Base-by-base conservation (phyloP, 35 echinoderm and acorn worm species). In the Apostichopus japonicus region DNA sequence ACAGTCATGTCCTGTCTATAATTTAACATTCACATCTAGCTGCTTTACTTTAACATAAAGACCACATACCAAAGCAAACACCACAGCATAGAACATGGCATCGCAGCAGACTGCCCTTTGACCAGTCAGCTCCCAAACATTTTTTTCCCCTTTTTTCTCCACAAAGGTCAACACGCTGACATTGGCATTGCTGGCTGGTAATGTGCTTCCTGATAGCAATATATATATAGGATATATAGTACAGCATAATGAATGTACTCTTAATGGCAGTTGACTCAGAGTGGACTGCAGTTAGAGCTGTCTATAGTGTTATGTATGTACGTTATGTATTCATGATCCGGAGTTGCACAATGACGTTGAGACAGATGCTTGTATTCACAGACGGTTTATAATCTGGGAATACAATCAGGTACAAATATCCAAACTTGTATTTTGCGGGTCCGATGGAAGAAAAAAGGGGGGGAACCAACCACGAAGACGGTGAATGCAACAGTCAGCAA, bases 21-120 rank as follows among this genome's bases (percentile, higher is more conserved):
- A 23, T 19, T 75, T 19, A 75, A 75, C 71, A 75, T 75, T 75
- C 71, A 24, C 71, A 75, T 75, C 15, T 7, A 14, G n/a, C 71
- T 44, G 33, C 33, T 44, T 44, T 44, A 75, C 71, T 54, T 83
- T 13, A 83, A 83, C 80, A 83, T 83, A 44, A 51, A 83, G 80
- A 56, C 27, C 80, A 83, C 80, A 83, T 83, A 83, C 80, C 80
- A 83, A 83, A 19, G 80, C 80, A 83, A 83, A 83, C 80, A 83
- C 80, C 80, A 51, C 52, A 83, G 17, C 55, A 21, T 8, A 55
- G 51, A 80, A 53, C 79, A 51, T 80, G 80, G 51, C 55, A 83
- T 83, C 52, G 55, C 80, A 51, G 51, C 80, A 83, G 80, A 83
- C 80, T 83, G 80, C 80, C 80, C 80, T 83, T 83, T 83, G 80